Evolutionary conservation across 2,888 invertebrate genomes (phyloP), one percentile per base, ranked within the genome.

Genomic region (Noctua comes): DNA sequence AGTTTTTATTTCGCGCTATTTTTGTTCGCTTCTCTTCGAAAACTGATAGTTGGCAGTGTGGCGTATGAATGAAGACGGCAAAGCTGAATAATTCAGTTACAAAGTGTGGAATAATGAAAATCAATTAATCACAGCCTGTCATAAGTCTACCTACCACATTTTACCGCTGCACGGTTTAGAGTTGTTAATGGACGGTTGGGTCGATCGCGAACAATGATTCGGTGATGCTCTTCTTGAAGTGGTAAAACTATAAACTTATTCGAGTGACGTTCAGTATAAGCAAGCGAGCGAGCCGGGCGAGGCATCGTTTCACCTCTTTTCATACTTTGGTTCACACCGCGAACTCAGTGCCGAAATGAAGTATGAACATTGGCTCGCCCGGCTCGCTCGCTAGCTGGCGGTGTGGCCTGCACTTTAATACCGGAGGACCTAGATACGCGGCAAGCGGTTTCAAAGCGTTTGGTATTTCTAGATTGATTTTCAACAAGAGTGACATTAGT

Each of bases 1-100:
- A 84, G 82, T 86, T 84, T 83, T 83, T 88, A 84, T 89, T 89
- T 85, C 80, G 68, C 79, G 83, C 77, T 90, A 88, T 91, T 89
- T 85, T 85, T 84, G 85, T 90, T 78, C 78, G 76, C 80, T 76
- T 73, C 77, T 80, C 70, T 81, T 72, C 54, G 51, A 48, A 62
- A 51, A n/a, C 31, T 43, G 68, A 69, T 65, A 64, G 59, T 70
- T 73, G 80, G 73, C 76, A 73, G 69, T 40, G 64, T 48, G 36
- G n/a, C 43, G 51, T 46, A 79, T 85, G 84, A 85, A 85, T 85
- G 84, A 73, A 84, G 68, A 48, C 31, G 54, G 72, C 6, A 68
- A 27, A 51, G 7, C 24, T 31, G 40, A 72, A 81, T 68, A 71
- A 62, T 68, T 54, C 71, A 5, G 66, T 68, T 64, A 81, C 51